Evolutionary conservation across 2,797 vertebrate genomes (phyloP), one percentile per base, ranked within the genome.

Genomic region (Rhodeus uyekii): DNA sequence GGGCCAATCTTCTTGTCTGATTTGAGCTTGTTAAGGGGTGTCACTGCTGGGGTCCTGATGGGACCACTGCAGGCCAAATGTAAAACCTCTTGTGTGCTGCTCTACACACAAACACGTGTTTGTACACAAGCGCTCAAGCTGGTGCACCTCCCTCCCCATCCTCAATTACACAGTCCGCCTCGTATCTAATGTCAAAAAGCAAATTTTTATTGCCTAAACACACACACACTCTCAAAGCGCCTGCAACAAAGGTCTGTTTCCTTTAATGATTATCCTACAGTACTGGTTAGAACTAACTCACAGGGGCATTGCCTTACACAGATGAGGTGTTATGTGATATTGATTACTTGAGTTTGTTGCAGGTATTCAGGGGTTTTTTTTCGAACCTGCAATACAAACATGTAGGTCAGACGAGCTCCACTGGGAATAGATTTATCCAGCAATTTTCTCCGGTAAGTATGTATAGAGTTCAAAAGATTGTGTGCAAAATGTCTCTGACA

Each of bases 271-370:
- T 74, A 74, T 50, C 6, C 42, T 39, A 36, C 42, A 50, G 38
- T 44, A 24, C 78, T 50, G 72, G 78, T 63, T 72, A 53, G 22
- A 27, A 39, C 63, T 55, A 32, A 63, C 55, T 64, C 27, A 32
- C 75, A n/a, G 67, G 38, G 50, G 80, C 44, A 44, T 60, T 44
- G 29, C 32, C 27, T 85, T 85, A 48, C 80, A 67, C 42, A 46
- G 68, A 85, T 58, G 65, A 81, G 55, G 65, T 34, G 75, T 77
- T 76, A 76, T 84, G 74, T 29, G 32, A 71, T 81, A 78, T 82
- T 74, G 84, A 85, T 85, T 82, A 78, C 80, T 71, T 18, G 74
- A 72, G 83, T 78, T 78, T 77, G 58, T 85, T 50, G 61, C 48
- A 78, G 80, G 84, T 82, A 46, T 81, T 77, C 16, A 36, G n/a